These are phyloP conservation scores for Oxycera nigricornis DNA, from an alignment of 2,888 invertebrate species.

Conservation along the genomic window DNA sequence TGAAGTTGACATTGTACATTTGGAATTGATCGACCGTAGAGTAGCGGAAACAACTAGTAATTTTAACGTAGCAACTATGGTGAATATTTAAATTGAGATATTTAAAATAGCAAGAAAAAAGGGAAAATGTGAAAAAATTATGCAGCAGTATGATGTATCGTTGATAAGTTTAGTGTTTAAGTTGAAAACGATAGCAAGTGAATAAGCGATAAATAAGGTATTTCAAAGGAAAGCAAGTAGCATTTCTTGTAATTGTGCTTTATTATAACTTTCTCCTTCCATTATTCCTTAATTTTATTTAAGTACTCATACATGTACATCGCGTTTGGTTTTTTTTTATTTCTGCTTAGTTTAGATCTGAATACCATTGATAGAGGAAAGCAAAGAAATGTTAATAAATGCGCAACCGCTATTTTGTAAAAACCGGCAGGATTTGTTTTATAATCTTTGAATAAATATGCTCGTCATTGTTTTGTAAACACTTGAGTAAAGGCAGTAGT, in stretches of 20 bases:
- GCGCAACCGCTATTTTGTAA: too few species aligned
- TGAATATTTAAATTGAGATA: constrained; percentile 6
- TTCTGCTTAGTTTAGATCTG: neutral
- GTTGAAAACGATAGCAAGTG: constrained; percentile 7
- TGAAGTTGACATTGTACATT: constrained; percentile 2
- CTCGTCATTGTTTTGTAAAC: too few species aligned
- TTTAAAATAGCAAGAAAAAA: constrained; percentile 26
- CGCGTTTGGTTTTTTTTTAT: neutral
- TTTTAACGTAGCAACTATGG: constrained; percentile 17
- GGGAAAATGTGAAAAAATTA: constrained; percentile 39
- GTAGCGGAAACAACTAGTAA: constrained; percentile 23
- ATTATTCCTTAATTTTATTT: constrained; percentile 9
- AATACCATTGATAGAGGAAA: neutral
- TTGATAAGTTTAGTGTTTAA: constrained; percentile 13
- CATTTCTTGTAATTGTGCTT: constrained; percentile 13
- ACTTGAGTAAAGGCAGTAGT: too few species aligned
- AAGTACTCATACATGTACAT: neutral
- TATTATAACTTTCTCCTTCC: neutral
- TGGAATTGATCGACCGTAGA: neutral
- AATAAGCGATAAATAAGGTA: neutral
- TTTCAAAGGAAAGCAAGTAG: neutral
- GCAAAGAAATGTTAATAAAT: too few species aligned
- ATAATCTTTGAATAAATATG: too few species aligned
- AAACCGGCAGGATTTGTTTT: too few species aligned
- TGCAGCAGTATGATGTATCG: constrained; percentile 33